Evolutionary conservation across 2,113 vertebrate genomes (phyloP).

Genomic region (Empidonax alnorum): DNA sequence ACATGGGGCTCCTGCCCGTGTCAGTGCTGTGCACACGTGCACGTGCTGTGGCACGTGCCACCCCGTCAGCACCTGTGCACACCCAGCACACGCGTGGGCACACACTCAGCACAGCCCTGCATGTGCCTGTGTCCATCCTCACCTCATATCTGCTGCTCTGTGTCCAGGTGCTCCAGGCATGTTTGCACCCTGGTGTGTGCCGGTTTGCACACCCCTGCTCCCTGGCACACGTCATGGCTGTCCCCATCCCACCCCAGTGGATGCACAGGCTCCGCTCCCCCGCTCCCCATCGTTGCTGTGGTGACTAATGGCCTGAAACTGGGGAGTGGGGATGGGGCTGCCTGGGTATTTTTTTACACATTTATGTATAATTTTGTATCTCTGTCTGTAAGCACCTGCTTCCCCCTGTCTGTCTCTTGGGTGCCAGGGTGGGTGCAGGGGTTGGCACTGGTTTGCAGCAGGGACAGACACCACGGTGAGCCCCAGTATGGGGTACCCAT

Average conservation of each 20-base stretch:
- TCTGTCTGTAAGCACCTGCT: not conserved
- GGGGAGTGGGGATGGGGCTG: conserved; percentile 37
- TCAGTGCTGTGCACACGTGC: accelerated
- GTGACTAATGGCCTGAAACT: conserved; percentile 63
- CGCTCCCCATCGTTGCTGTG: not conserved
- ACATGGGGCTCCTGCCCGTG: accelerated
- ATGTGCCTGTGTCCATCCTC: not conserved
- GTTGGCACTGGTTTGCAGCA: not conserved
- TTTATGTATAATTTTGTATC: conserved; percentile 15
- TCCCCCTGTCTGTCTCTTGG: not conserved
- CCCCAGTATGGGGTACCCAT: accelerated
- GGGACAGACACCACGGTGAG: not conserved
- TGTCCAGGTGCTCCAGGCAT: accelerated
- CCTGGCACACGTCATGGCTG: accelerated
- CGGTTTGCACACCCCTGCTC: not conserved
- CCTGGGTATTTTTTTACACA: not conserved
- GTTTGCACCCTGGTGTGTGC: not conserved
- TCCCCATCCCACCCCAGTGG: not conserved
- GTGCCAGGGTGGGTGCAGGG: not conserved
- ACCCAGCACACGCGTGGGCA: accelerated
- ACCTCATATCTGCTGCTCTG: not conserved
- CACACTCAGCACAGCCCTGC: accelerated
- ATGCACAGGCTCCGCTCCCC: not conserved
- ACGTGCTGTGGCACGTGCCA: not conserved
- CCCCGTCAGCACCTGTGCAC: accelerated